phyloP scores from a whole-genome alignment of 2,797 vertebrate species.

The Leucoraja ocellata region DNA sequence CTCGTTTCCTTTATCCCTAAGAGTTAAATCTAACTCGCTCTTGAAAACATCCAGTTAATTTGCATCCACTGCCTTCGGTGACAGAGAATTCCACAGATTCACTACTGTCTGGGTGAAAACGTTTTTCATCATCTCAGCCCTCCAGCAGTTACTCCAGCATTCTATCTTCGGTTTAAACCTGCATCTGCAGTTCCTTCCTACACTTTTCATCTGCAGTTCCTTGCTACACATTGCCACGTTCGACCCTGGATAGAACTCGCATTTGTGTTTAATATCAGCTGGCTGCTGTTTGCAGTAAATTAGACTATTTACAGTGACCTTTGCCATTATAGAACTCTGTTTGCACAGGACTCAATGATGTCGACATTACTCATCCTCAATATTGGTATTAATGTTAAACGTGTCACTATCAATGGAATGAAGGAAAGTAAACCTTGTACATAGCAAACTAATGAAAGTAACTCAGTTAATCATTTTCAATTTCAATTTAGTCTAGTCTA shows the following conservation, averaged over 20 bases:
- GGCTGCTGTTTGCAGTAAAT: neutral
- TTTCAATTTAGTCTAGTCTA: neutral
- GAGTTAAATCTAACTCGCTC: too few relatives aligned
- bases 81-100: too few relatives aligned
- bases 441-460: neutral
- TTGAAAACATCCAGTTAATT: too few relatives aligned
- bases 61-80: too few relatives aligned
- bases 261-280: constrained; percentile 14
- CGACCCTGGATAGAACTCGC: neutral
- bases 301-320: neutral
- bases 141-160: too few relatives aligned
- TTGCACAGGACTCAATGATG: neutral
- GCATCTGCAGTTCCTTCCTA: too few relatives aligned
- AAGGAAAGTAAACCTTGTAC: neutral
- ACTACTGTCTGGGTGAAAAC: too few relatives aligned
- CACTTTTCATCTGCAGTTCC: too few relatives aligned
- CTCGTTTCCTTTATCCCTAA: too few relatives aligned
- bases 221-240: neutral
- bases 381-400: neutral
- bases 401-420: neutral
- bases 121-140: too few relatives aligned
- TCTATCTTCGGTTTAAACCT: too few relatives aligned
- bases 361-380: neutral
- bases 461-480: neutral
- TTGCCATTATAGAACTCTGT: neutral